Base-by-base conservation (phyloP, 2,797 vertebrate genomes). In the Macropodus opercularis region DNA sequence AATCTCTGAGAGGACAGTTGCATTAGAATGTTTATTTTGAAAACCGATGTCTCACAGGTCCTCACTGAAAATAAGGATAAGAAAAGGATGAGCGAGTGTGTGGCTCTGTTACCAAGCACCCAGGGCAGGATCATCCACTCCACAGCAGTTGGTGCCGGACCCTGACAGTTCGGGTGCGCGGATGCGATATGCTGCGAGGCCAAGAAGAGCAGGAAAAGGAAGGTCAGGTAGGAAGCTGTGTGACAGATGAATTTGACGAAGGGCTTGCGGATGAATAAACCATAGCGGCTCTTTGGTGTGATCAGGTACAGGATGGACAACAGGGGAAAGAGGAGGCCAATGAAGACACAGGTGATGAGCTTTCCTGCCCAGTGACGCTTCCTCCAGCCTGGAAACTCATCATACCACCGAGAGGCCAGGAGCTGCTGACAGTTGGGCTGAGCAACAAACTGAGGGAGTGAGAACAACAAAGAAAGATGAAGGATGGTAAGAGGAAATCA, bases 181-280 rank as follows among this genome's bases (percentile, higher is more conserved):
- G 87, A 91, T 69, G 92, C 92, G 70, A 96, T 95, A 57, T 95
- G 95, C 84, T 99, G 97, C 24, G 97, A 99, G 60, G 96, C 96
- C 77, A 98, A 87, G 74, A 99, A 84, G 76, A 99, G 92, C 76
- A 98, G 92, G 87, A 98, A 94, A 80, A 99, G 92, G 89, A 99
- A 99, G 84, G 96, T 98, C 92, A 99, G 89, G 87, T 99, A 98
- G 18, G 98, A 99, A 18, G 97, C 92, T 0, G 98, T 98, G 86
- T 99, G 98, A 90, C 98, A 99, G 92, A 99, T 99, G 91, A 99
- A 99, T 93, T 99, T 99, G 91, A 99, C 96, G 90, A 99, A 99
- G 73, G 97, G 98, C 83, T 96, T 98, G 76, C 95, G 93, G 87
- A 98, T 98, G 91, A 98, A 96, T 18, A 95, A 90, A 71, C 98